Evolutionary conservation across 2,113 vertebrate genomes (phyloP), one percentile per base, ranked within the genome.

Genomic region (Rhabdornis inornatus): DNA sequence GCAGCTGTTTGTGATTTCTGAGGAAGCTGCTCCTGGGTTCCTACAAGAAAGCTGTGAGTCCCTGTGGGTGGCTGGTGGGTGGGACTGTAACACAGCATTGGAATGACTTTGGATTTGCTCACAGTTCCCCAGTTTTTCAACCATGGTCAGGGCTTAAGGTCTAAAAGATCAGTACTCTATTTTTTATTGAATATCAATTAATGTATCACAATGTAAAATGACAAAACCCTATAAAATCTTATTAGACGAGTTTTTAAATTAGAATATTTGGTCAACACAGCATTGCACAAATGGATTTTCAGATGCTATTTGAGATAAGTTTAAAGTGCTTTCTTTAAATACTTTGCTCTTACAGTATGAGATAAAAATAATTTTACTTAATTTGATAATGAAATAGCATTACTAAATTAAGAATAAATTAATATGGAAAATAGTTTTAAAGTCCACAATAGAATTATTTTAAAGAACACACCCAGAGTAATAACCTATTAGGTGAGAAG

Each of bases 301-400:
- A 83, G 68, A 92, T 10, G 17, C 30, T 92, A 28, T 56, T 80
- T 59, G 47, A 68, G 68, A 87, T 94, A 78, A 68, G 30, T 71
- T 94, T 60, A 86, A 90, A 93, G 64, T 9, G 57, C 33, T 86
- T 87, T 69, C 70, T 92, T 95, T 89, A 95, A 93, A 92, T 83
- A 70, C 21, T 82, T 71, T 68, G 57, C 78, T 77, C 44, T 83
- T 96, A 81, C 50, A 83, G 76, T 33, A 92, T 81, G 12, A 78
- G 79, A 81, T 31, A 93, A 91, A 91, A 94, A 93, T 70, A 90
- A 68, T 87, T 81, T 66, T 50, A 90, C 50, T 90, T 89, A 89
- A 90, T 88, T 92, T 68, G 35, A 90, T 75, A 19, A 81, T 47
- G 44, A 64, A 90, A 89, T 47, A 44, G 55, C 37, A 93, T 28